Conservation (phyloP, 2,113 vertebrate genomes). For the Agapornis roseicollis region DNA sequence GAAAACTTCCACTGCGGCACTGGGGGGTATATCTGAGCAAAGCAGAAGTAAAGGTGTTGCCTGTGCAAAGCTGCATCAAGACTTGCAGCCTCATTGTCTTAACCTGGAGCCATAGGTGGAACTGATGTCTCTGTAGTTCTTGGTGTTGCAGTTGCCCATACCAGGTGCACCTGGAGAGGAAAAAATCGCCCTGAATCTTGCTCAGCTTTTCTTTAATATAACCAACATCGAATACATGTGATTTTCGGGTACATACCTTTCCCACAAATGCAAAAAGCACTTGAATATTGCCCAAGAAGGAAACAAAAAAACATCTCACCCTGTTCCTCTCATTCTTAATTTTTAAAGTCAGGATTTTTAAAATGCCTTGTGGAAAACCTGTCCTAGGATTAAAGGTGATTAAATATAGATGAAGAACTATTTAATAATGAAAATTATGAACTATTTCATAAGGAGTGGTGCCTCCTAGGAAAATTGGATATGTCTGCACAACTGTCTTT, state of each 20-base stretch:
- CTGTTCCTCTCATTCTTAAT: not conserved
- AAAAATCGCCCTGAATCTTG: not conserved
- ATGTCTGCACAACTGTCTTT: not conserved
- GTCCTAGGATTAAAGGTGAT: not conserved
- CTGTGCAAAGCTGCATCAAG: not conserved
- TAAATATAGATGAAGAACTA: not conserved
- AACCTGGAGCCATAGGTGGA: not conserved
- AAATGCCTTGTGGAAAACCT: not conserved
- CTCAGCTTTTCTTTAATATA: not conserved
- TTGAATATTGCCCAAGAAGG: not conserved
- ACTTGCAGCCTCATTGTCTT: not conserved
- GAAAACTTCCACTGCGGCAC: rapidly evolving
- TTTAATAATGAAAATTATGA: not conserved
- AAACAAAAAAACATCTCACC: not conserved
- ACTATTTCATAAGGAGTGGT: not conserved
- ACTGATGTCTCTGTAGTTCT: not conserved
- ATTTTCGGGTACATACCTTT: not conserved
- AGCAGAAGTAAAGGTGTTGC: not conserved
- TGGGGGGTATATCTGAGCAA: not conserved
- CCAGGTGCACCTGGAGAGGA: not conserved
- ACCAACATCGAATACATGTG: not conserved
- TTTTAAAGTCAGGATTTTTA: not conserved
- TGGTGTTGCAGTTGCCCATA: too few species aligned
- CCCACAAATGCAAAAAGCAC: not conserved
- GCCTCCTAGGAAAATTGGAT: not conserved